phyloP scores from a whole-genome alignment of 2,888 invertebrate genomes.

The Cheiracanthium punctorium region DNA sequence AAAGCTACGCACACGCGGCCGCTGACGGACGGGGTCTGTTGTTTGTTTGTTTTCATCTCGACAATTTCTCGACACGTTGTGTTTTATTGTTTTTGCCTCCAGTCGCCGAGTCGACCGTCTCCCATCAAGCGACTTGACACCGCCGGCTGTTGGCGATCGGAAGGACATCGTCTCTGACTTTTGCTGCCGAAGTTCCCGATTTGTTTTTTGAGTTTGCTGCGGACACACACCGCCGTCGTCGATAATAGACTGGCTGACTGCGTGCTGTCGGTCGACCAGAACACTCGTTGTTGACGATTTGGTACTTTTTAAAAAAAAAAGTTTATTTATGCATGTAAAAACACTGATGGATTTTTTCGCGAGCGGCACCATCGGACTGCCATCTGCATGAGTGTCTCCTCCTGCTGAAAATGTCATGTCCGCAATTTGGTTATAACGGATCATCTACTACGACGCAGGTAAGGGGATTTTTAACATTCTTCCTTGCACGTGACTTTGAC shows the following conservation, averaged over 20 bases:
- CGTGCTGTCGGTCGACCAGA: neutral
- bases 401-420: slow-evolving; percentile 68
- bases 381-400: slow-evolving; percentile 57
- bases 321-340: slow-evolving; percentile 12
- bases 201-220: no score
- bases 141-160: neutral
- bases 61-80: neutral
- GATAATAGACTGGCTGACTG: no score
- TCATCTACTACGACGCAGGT: slow-evolving; percentile 66
- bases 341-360: slow-evolving; percentile 42
- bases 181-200: neutral
- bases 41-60: neutral
- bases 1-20: slow-evolving; percentile 36
- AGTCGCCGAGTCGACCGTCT: neutral
- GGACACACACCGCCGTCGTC: no score
- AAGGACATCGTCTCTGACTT: neutral
- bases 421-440: slow-evolving; percentile 70
- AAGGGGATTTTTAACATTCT: slow-evolving; percentile 7
- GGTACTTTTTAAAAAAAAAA: neutral
- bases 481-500: no score
- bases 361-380: slow-evolving; percentile 28
- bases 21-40: neutral
- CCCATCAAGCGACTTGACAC: neutral
- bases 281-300: neutral
- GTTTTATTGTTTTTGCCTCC: neutral